Conservation (phyloP, 2,113 vertebrate genomes). For the Dolichotis patagonum region DNA sequence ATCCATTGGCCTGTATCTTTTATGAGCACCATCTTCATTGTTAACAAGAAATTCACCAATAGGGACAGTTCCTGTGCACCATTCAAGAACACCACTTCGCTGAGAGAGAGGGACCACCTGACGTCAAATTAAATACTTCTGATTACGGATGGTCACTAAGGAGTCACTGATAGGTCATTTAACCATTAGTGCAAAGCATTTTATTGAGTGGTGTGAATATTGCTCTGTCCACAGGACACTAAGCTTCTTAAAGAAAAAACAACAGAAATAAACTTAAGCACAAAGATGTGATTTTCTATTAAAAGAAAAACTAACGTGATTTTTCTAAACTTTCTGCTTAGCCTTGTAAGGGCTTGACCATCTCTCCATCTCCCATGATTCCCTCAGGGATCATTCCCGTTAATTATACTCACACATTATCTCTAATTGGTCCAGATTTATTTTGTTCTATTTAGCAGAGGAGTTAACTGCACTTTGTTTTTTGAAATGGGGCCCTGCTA, state of each 20-base stretch:
- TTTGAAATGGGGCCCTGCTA: not conserved
- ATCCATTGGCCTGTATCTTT: constrained; percentile 93
- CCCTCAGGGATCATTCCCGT: not conserved
- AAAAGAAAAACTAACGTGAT: not conserved
- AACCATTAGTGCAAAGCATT: not conserved
- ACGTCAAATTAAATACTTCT: not conserved
- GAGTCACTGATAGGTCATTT: not conserved
- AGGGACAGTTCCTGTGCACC: constrained; percentile 96
- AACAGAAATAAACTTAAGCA: not conserved
- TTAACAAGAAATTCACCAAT: constrained; percentile 96
- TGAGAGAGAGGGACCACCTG: constrained; percentile 98
- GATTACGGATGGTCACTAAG: not conserved
- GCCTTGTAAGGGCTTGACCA: not conserved
- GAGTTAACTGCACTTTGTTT: not conserved
- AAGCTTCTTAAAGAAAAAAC: not conserved
- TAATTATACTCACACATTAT: not conserved
- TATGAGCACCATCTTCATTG: constrained; percentile 91
- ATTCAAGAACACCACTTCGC: constrained; percentile 96
- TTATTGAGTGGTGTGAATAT: not conserved
- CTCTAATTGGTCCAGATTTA: not conserved
- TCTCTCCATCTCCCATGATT: not conserved
- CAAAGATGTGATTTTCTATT: not conserved
- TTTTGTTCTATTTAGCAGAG: not conserved
- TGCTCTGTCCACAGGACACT: not conserved
- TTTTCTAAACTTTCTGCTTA: not conserved